A percentile compares a stretch with the other conserved stretches of the same genome.
Conservation (phyloP, 2,797 vertebrate species). For the Melanotaenia nigrans region DNA sequence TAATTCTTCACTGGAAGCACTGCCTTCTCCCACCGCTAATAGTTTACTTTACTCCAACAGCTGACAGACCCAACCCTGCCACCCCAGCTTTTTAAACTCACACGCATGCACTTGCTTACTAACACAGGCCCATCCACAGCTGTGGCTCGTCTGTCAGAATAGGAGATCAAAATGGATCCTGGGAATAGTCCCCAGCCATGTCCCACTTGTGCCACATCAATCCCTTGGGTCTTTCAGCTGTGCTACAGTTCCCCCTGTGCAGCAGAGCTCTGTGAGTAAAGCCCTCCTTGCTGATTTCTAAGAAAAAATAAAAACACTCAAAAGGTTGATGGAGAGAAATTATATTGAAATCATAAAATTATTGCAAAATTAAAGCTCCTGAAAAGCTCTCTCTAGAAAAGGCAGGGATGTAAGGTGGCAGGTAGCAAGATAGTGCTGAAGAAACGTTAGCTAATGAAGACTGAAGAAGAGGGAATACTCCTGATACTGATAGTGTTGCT, state of each 20-base stretch:
- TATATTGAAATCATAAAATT: constrained; percentile 48
- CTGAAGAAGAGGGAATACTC: constrained; percentile 59
- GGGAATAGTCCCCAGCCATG: constrained; percentile 55
- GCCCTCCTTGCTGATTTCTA: constrained; percentile 8
- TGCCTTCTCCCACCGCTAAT: constrained; percentile 74
- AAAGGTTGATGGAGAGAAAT: constrained; percentile 54
- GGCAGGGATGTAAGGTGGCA: constrained; percentile 40
- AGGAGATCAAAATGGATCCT: constrained; percentile 71
- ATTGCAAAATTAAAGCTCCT: constrained; percentile 49
- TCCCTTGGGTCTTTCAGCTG: constrained; percentile 49
- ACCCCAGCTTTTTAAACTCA: constrained; percentile 42
- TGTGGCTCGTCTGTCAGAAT: constrained; percentile 66
- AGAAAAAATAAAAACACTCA: constrained; percentile 21
- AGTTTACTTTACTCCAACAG: constrained; percentile 80
- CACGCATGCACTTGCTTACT: constrained; percentile 24
- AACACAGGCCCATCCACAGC: constrained; percentile 55
- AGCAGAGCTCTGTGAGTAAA: constrained; percentile 19
- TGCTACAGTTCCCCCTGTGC: constrained; percentile 52
- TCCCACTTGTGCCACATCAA: constrained; percentile 64
- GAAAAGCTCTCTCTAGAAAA: constrained; percentile 35
- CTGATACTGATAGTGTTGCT: constrained; percentile 66
- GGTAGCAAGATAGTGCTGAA: constrained; percentile 34
- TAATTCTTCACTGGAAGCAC: constrained; percentile 78
- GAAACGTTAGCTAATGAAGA: constrained; percentile 72
- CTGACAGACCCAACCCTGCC: constrained; percentile 70